Conservation (phyloP, 2,113 vertebrate species). For the Pholis gunnellus region DNA sequence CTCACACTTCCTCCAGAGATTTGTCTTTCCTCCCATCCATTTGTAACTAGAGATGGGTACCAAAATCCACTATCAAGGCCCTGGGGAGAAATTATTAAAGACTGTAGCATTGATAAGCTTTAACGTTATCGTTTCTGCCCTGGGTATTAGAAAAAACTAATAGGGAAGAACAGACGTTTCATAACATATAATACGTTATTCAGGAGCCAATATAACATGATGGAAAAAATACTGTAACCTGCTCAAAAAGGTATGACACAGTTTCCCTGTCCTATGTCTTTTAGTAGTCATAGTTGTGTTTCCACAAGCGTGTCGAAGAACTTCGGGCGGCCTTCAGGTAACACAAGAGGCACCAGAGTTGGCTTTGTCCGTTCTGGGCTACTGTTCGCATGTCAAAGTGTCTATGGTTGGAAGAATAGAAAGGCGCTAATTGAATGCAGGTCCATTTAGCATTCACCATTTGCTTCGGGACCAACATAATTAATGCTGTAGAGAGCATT, state of each 20-base stretch:
- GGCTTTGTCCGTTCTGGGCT: no score
- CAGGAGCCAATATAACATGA: neutral
- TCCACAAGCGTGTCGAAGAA: no score
- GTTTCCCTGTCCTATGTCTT: neutral
- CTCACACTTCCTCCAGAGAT: conserved; percentile 53
- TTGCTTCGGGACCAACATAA: neutral
- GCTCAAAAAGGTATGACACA: neutral
- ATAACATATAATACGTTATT: neutral
- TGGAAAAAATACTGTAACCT: neutral
- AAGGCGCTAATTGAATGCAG: neutral
- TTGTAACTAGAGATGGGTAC: conserved; percentile 30
- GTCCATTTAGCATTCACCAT: neutral
- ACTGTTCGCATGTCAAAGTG: neutral
- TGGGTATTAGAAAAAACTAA: neutral
- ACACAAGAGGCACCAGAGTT: no score
- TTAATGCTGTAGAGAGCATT: neutral
- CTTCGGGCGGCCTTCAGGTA: neutral
- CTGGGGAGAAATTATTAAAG: neutral
- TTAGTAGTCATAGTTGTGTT: neutral
- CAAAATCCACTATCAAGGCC: neutral
- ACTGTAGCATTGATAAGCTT: neutral
- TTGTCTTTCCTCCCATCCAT: conserved; percentile 54
- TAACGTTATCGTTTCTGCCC: neutral
- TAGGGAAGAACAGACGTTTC: neutral
- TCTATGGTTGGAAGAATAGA: neutral